phyloP scores from a whole-genome alignment of 1,140 invertebrate genomes.

The Gerris buenoi region DNA sequence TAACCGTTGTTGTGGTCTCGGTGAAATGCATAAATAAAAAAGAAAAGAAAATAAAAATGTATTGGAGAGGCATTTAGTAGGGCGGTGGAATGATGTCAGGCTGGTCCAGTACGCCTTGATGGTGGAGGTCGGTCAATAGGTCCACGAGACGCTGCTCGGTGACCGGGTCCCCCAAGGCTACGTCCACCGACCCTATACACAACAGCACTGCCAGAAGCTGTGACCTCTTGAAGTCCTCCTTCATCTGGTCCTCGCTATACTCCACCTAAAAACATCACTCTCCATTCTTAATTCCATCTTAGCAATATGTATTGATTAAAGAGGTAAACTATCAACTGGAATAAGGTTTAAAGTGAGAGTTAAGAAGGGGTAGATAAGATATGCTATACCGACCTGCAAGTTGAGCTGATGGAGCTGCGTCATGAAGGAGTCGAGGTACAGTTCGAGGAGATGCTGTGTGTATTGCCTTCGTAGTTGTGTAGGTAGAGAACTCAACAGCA shows the following conservation, averaged over 20 bases:
- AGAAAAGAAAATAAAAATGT: too few relatives aligned
- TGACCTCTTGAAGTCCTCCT: slow-evolving; percentile 49
- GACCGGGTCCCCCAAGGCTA: slow-evolving; percentile 46
- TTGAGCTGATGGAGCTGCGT: not conserved
- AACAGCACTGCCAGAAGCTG: slow-evolving; percentile 54
- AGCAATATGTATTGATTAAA: too few relatives aligned
- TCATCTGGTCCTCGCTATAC: slow-evolving; percentile 39
- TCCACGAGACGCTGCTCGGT: slow-evolving; percentile 50
- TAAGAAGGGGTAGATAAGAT: too few relatives aligned
- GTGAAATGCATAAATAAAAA: too few relatives aligned
- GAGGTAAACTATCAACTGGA: too few relatives aligned
- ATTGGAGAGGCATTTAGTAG: too few relatives aligned
- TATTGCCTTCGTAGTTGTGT: slow-evolving; percentile 47
- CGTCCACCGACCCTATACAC: slow-evolving; percentile 63
- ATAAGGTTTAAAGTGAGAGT: too few relatives aligned
- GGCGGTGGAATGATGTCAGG: slow-evolving; percentile 16
- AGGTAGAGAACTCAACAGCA: slow-evolving; percentile 60
- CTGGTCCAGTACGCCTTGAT: slow-evolving; percentile 35
- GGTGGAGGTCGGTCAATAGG: slow-evolving; percentile 41
- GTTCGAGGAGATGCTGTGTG: slow-evolving; percentile 43
- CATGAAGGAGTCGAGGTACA: slow-evolving; percentile 41
- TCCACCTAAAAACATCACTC: slow-evolving; percentile 31
- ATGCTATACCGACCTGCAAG: not conserved
- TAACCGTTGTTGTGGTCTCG: too few relatives aligned
- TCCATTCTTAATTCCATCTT: too few relatives aligned